Evolutionary conservation across 2,888 invertebrate species (phyloP).

Genomic region (Opisthograptis luteolata): DNA sequence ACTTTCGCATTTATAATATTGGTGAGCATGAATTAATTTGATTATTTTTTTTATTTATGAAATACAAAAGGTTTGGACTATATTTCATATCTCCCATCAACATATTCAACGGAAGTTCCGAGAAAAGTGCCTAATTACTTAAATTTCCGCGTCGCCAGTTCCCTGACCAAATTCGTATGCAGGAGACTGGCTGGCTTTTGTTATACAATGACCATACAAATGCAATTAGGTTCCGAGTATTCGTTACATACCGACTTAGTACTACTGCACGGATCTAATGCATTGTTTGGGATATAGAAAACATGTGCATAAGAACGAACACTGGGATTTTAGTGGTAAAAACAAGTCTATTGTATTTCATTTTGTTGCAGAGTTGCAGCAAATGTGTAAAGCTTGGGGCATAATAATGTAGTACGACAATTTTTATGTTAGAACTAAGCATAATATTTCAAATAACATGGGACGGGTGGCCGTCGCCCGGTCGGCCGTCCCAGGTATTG

Average conservation of each 20-base stretch:
- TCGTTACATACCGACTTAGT: slow-evolving; percentile 24
- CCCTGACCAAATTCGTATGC: slow-evolving; percentile 18
- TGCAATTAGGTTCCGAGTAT: slow-evolving; percentile 24
- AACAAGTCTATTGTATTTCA: slow-evolving; percentile 10
- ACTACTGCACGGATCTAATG: slow-evolving; percentile 6
- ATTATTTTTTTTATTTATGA: too few relatives aligned
- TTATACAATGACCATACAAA: slow-evolving; percentile 22
- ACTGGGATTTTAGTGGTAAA: slow-evolving; percentile 50
- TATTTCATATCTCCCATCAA: too few relatives aligned
- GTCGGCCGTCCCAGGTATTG: too few relatives aligned
- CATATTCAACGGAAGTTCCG: too few relatives aligned
- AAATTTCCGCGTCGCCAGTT: slow-evolving; percentile 4
- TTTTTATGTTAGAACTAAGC: too few relatives aligned
- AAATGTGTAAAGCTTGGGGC: background rate
- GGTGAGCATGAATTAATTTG: too few relatives aligned
- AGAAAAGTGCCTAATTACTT: too few relatives aligned
- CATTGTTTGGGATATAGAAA: slow-evolving; percentile 33
- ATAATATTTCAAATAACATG: too few relatives aligned
- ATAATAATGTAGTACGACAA: background rate
- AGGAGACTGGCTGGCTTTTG: slow-evolving; percentile 14
- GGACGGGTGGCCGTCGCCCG: too few relatives aligned
- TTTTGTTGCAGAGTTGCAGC: slow-evolving; percentile 1
- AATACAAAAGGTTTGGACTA: too few relatives aligned
- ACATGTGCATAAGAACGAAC: slow-evolving; percentile 6
- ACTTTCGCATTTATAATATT: too few relatives aligned